A percentile compares a stretch with the other conserved stretches of the same genome.
phyloP scores from a whole-genome alignment of 2,797 vertebrate genomes.

The Fistularia commersonii region DNA sequence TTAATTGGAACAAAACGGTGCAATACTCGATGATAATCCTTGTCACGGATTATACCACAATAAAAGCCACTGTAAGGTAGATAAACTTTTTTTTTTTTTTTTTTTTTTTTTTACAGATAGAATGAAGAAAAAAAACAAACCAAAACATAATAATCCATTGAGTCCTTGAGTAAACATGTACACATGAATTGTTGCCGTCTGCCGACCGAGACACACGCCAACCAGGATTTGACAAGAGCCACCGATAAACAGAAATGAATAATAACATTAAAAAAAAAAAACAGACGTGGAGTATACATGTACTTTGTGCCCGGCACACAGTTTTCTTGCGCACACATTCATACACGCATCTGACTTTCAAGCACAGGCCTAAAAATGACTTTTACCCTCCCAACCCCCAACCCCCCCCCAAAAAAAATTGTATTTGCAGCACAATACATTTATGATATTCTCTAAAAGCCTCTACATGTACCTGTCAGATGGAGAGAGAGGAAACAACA shows the following conservation, averaged over 20 bases:
- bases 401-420: conserved; percentile 34
- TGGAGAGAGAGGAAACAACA: conserved; percentile 38
- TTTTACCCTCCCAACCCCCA: conserved; percentile 46
- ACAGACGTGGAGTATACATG: conserved; percentile 72
- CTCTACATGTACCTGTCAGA: conserved; percentile 78
- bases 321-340: conserved; percentile 62
- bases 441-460: conserved; percentile 66
- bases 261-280: conserved; percentile 65
- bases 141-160: conserved; percentile 69
- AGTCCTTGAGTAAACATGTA: conserved; percentile 99
- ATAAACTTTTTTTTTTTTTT: too few species aligned
- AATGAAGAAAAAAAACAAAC: conserved; percentile 74
- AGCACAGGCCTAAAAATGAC: conserved; percentile 56
- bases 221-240: conserved; percentile 88
- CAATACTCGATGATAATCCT: conserved; percentile 88
- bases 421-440: conserved; percentile 64
- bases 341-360: conserved; percentile 62
- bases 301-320: conserved; percentile 59
- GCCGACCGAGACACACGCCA: conserved; percentile 72
- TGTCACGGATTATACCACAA: conserved; percentile 87
- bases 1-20: conserved; percentile 83
- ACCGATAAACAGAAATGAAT: conserved; percentile 97
- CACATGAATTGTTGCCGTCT: conserved; percentile 90
- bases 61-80: conserved; percentile 96
- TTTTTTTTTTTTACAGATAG: conserved; percentile 86